A percentile compares a stretch with the other conserved stretches of the same genome.
These are phyloP conservation scores for Drosophila simulans DNA, from an alignment of 1,140 invertebrate species.

Conservation along the genomic window DNA sequence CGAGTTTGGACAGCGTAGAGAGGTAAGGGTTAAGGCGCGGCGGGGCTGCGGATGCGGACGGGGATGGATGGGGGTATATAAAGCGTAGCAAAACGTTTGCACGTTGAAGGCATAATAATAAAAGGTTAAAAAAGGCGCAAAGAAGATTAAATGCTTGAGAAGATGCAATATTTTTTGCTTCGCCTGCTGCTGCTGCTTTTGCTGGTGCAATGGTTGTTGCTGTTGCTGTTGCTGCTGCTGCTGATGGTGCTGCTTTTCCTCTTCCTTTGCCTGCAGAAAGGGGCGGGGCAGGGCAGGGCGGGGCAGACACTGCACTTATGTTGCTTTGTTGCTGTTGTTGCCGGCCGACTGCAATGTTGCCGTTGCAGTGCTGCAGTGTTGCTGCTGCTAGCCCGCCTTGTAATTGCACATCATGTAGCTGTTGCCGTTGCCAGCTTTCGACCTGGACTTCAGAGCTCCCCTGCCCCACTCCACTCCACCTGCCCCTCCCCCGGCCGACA, in stretches of 20 bases:
- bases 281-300: constrained; percentile 24
- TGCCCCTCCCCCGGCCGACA: not conserved
- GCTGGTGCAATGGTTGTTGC: constrained; percentile 2
- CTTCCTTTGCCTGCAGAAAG: constrained; percentile 43
- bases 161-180: constrained; percentile 81
- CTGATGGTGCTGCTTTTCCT: constrained; percentile 31
- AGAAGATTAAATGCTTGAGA: constrained; percentile 84
- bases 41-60: not conserved
- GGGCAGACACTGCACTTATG: constrained; percentile 65
- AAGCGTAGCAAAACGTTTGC: constrained; percentile 83
- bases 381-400: constrained; percentile 71
- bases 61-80: constrained; percentile 35
- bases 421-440: constrained; percentile 64
- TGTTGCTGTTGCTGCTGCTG: constrained; percentile 31
- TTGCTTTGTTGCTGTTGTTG: constrained; percentile 54
- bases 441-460: constrained; percentile 18
- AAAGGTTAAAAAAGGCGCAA: constrained; percentile 83
- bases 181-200: constrained; percentile 42
- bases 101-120: constrained; percentile 83
- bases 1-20: constrained; percentile 24
- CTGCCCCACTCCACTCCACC: constrained; percentile 1
- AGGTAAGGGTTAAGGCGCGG: constrained; percentile 5
- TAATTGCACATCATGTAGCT: constrained; percentile 83
- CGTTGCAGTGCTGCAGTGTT: constrained; percentile 28
- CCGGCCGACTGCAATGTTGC: constrained; percentile 28